A percentile compares a stretch with the other conserved stretches of the same genome.
These are phyloP conservation scores for Sarcophilus harrisii DNA, from an alignment of 2,797 vertebrate genomes.

Conservation along the genomic window DNA sequence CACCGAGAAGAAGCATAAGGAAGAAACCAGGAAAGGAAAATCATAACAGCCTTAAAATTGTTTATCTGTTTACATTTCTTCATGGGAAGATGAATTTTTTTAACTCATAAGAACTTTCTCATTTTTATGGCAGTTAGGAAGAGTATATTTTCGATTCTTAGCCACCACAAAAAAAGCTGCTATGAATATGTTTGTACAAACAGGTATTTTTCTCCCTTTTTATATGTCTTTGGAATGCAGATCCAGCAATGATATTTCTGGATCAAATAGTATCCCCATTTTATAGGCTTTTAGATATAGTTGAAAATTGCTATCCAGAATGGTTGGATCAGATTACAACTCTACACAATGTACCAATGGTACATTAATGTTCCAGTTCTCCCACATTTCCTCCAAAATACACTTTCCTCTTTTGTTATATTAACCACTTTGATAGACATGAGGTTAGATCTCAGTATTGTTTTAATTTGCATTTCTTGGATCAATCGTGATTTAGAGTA, in stretches of 20 bases:
- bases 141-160: not conserved
- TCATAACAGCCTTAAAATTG: too few species aligned
- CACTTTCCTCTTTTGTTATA: not conserved
- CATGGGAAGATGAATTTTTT: too few species aligned
- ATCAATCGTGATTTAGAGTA: not conserved
- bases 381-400: not conserved
- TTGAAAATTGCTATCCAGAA: not conserved
- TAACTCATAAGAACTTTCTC: too few species aligned
- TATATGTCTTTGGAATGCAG: not conserved
- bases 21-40: too few species aligned
- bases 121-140: too few species aligned
- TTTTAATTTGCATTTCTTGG: not conserved
- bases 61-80: too few species aligned
- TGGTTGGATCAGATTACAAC: not conserved
- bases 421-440: not conserved
- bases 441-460: not conserved
- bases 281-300: not conserved
- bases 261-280: not conserved
- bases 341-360: not conserved
- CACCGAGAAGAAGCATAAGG: too few species aligned
- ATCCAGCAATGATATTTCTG: not conserved
- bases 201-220: not conserved
- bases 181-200: not conserved
- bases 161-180: not conserved
- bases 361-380: not conserved